These are phyloP conservation scores for Oikopleura dioica DNA, from an alignment of 23 tunicate species.

Conservation along the genomic window DNA sequence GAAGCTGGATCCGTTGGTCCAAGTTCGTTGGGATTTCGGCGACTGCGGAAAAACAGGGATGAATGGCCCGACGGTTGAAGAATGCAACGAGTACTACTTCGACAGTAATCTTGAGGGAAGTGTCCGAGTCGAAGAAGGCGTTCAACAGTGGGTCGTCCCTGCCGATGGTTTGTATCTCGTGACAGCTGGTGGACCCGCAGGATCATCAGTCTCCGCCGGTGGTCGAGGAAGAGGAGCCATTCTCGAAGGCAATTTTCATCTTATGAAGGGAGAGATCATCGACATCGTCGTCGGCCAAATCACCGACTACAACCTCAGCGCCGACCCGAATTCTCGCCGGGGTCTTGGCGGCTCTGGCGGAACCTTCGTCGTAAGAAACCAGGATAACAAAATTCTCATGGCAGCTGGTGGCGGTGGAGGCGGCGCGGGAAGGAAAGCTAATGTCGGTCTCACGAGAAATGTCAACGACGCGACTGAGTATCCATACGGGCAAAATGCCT, in stretches of 20 bases:
- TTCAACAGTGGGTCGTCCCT: neutral
- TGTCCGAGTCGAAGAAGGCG: neutral
- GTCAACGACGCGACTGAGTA: neutral
- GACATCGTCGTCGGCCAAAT: neutral
- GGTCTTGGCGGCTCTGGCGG: neutral
- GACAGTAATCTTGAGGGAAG: neutral
- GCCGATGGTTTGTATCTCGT: neutral
- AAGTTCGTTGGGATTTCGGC: neutral
- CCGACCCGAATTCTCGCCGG: neutral
- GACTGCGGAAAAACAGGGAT: neutral
- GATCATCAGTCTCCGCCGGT: neutral
- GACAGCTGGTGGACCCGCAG: neutral
- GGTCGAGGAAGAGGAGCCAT: neutral
- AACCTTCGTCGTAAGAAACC: neutral
- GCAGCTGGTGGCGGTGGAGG: neutral
- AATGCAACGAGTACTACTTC: neutral
- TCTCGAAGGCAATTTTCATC: neutral
- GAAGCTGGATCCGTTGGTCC: neutral
- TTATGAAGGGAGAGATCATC: neutral
- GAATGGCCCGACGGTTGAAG: neutral
- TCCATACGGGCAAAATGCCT: neutral
- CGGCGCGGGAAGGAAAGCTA: neutral
- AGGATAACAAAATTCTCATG: neutral
- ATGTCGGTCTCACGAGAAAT: neutral
- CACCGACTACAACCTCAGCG: neutral